Evolutionary conservation across 2,888 invertebrate genomes (phyloP), one percentile per base, ranked within the genome.

Genomic region (Cosmorhoe ocellata): DNA sequence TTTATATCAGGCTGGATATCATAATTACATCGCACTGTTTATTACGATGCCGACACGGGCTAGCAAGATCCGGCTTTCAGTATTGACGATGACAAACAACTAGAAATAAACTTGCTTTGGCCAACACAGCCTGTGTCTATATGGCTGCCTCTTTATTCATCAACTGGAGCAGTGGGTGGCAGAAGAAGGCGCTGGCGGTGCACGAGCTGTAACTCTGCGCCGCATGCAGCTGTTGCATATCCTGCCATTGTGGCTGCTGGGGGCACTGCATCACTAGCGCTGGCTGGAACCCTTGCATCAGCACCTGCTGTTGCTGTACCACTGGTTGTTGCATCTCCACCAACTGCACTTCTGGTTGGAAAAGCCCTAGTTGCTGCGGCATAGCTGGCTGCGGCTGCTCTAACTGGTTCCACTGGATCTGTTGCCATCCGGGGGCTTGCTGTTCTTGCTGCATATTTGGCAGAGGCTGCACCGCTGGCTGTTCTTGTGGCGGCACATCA

Each of bases 181-280:
- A 26, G 24, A 44, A 30, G 44, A 22, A 24, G 13, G 8, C 31
- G 13, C 11, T 46, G 42, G 33, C 27, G 42, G 9, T 42, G 33
- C n/a, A 42, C n/a, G 7, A 27, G 13, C 26, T 27, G 26, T 13
- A 42, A 14, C 13, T 42, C 45, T n/a, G 45, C 7, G 38, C 38
- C 14, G 32, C 32, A 3, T 18, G 18, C 18, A 18, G 32, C 4
- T 31, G 37, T 18, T 18, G 26, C 26, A 38, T 26, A 6, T 2
- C 12, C 38, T 3, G 27, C 5, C 7, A 24, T 6, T 24, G 26
- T 12, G 11, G 24, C 24, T 37, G 24, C 11, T 37, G n/a, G n/a
- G n/a, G n/a, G n/a, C n/a, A n/a, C n/a, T n/a, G n/a, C n/a, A n/a
- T n/a, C n/a, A n/a, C 24, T 12, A 2, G 0, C 12, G 3, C 11